Conservation (phyloP, 2,113 vertebrate species). For the Rhabdomys dilectus region DNA sequence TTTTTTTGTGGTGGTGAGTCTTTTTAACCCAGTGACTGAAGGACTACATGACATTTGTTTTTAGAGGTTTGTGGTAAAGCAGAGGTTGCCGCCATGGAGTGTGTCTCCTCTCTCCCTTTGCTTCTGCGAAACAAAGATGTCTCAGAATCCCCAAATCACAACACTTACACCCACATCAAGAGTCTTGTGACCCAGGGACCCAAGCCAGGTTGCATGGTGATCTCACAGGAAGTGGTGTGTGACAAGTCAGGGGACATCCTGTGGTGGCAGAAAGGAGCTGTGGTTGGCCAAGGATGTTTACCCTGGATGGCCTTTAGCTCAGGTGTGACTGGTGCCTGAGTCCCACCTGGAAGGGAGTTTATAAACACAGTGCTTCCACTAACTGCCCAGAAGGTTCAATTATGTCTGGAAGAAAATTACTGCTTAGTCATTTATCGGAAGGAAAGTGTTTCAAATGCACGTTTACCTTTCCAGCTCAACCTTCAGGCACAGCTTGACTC, state of each 20-base stretch:
- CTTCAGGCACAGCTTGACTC: neutral
- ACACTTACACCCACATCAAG: neutral
- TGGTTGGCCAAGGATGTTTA: neutral
- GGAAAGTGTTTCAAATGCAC: slow-evolving; percentile 1
- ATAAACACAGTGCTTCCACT: neutral
- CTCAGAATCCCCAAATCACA: neutral
- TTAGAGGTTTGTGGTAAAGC: neutral
- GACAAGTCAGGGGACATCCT: neutral
- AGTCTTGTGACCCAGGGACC: neutral
- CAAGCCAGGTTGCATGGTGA: neutral
- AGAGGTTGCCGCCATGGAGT: neutral
- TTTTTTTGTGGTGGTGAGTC: neutral
- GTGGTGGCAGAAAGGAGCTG: neutral
- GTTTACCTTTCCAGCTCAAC: neutral
- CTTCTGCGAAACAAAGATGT: neutral
- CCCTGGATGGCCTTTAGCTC: neutral
- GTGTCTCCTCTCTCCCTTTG: neutral
- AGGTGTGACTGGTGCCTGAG: neutral
- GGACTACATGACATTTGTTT: neutral
- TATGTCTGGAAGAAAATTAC: slow-evolving; percentile 38
- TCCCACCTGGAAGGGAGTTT: neutral
- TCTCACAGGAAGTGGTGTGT: neutral
- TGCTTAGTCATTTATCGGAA: slow-evolving; percentile 64
- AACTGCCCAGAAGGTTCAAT: slow-evolving; percentile 6
- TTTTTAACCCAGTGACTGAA: neutral